A percentile compares a stretch with the other conserved stretches of the same genome.
Evolutionary conservation across 2,113 vertebrate genomes (phyloP).

Genomic region (Cyanoderma ruficeps): DNA sequence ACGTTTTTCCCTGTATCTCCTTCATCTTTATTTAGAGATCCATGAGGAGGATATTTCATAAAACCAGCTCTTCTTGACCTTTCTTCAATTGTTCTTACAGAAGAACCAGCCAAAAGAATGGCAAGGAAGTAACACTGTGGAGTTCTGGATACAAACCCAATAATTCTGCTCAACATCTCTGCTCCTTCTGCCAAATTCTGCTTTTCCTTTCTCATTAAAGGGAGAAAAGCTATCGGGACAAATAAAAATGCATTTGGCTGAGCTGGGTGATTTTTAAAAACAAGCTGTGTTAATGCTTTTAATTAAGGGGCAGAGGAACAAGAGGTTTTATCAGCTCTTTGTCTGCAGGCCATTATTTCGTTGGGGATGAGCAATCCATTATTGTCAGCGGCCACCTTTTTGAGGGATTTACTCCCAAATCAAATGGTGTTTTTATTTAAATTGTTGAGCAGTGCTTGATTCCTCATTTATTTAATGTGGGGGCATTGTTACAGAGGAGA

Average conservation of each 20-base stretch:
- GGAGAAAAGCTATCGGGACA: neutral
- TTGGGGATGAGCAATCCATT: conserved; percentile 27
- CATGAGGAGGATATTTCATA: conserved; percentile 30
- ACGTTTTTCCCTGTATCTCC: conserved; percentile 4
- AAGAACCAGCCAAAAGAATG: conserved; percentile 8
- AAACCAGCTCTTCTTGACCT: conserved; percentile 44
- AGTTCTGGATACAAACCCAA: neutral
- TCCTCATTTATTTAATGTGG: conserved; percentile 15
- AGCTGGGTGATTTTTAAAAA: conserved; percentile 43
- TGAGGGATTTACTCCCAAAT: conserved; percentile 51
- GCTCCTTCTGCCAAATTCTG: conserved; percentile 14
- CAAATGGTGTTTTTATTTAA: conserved; percentile 41
- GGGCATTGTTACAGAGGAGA: conserved; percentile 17
- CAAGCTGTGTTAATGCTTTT: conserved; percentile 53
- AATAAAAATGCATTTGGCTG: conserved; percentile 32
- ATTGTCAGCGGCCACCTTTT: conserved; percentile 39
- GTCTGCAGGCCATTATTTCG: conserved; percentile 36
- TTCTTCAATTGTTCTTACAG: conserved; percentile 15
- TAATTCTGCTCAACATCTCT: neutral
- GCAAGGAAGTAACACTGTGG: neutral
- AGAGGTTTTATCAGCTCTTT: conserved; percentile 57
- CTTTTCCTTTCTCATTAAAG: conserved; percentile 13
- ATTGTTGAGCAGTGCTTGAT: neutral
- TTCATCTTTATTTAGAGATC: conserved; percentile 62
- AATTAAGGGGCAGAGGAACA: conserved; percentile 58